Base-by-base conservation (phyloP, 2,888 invertebrate genomes). In the Gymnoscelis rufifasciata region DNA sequence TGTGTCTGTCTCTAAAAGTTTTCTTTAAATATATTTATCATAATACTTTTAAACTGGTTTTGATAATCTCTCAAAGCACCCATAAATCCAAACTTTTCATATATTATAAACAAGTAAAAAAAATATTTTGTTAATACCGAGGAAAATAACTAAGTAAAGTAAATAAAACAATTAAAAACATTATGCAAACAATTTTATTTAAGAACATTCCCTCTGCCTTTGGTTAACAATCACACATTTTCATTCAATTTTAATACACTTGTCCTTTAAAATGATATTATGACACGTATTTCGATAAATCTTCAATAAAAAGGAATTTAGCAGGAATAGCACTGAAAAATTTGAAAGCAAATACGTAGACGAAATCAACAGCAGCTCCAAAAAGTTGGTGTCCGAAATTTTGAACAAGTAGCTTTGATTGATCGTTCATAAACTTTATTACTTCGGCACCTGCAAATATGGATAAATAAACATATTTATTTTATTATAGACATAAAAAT, bases 361-460 rank as follows among this genome's bases (percentile, higher is more conserved):
- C 43, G 0, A 45, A 44, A 0, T 61, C 59, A 28, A 70, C 43
- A 0, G 64, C 68, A 27, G 60, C 54, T 1, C 68, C 64, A 10
- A 68, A 24, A 38, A 71, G 52, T 1, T 55, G 12, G 24, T 53
- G 55, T 7, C 71, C 71, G 7, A 67, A 62, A 1, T 60, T 19
- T 1, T 53, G 7, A 15, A 73, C 26, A 0, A 74, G 1, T 0
- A 40, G 1, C 31, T 47, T 66, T 67, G 68, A 75, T 40, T 74
- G 72, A 2, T 71, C 43, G 42, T 78, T 78, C 35, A 78, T 3
- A 0, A 71, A 45, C 1, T 38, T 30, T 1, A 63, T 35, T n/a
- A 73, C 53, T 2, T 59, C 5, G 12, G 56, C 56, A 51, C 72
- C 78, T 78, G 70, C 7, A 60, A 65, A n/a, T n/a, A n/a, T n/a